Percentiles rank a stretch among this genome's conserved stretches.
Conservation (phyloP, 2,113 vertebrate species). For the Cyprinodon brontotheroides region DNA sequence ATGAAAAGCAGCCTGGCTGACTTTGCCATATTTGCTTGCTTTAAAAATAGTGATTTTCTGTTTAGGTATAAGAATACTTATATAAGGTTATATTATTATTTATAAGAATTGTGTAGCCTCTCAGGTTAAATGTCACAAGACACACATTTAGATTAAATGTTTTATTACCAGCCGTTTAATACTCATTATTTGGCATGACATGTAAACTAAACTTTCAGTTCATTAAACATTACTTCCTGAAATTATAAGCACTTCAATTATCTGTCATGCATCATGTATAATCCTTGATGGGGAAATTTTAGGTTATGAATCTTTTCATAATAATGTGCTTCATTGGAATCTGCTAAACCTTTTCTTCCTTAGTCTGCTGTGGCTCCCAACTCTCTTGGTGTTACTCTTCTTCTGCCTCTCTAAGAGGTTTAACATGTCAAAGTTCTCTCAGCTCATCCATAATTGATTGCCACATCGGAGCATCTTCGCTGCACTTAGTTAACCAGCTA, state of each 20-base stretch:
- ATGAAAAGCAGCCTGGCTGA: too few relatives aligned
- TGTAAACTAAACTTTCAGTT: constrained; percentile 40
- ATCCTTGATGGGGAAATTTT: constrained; percentile 13
- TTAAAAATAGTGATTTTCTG: too few relatives aligned
- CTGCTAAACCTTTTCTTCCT: constrained; percentile 23
- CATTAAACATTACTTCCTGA: constrained; percentile 36
- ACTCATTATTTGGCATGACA: constrained; percentile 24
- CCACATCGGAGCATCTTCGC: constrained; percentile 71
- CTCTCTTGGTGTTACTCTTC: constrained; percentile 58
- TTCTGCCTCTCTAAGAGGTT: constrained; percentile 79
- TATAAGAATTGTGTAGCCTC: too few relatives aligned
- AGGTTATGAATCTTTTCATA: constrained; percentile 36
- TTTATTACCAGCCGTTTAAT: background rate
- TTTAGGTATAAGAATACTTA: too few relatives aligned
- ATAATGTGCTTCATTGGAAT: constrained; percentile 44
- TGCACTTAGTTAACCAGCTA: constrained; percentile 81
- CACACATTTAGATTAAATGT: background rate
- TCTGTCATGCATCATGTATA: constrained; percentile 24
- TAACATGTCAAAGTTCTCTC: constrained; percentile 82
- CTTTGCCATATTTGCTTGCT: too few relatives aligned
- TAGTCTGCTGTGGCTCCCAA: constrained; percentile 46
- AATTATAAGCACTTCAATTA: constrained; percentile 34
- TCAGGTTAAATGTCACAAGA: background rate
- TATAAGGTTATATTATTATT: too few relatives aligned
- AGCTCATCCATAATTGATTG: constrained; percentile 81